Conservation (phyloP, 2,888 invertebrate genomes). For the Pammene aurita region DNA sequence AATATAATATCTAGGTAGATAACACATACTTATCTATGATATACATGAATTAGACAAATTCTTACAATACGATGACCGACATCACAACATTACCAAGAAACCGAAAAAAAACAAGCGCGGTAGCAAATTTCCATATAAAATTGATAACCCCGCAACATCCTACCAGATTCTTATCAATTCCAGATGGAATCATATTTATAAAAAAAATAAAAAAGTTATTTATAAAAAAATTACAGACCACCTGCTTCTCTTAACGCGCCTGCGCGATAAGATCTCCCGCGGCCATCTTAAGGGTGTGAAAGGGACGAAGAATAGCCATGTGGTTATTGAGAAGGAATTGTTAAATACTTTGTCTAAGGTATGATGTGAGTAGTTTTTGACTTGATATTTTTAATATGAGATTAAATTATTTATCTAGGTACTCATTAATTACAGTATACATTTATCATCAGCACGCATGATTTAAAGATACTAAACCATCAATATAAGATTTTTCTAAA, state of each 20-base stretch:
- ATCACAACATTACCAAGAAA: not conserved
- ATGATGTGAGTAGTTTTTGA: not conserved
- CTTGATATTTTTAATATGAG: not conserved
- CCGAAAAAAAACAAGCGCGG: slow-evolving; percentile 6
- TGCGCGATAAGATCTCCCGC: slow-evolving; percentile 38
- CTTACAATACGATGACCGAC: no score
- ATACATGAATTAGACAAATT: no score
- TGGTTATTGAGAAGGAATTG: slow-evolving; percentile 17
- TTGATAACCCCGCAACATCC: slow-evolving; percentile 17
- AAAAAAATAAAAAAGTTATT: slow-evolving; percentile 14
- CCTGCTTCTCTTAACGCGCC: slow-evolving; percentile 40
- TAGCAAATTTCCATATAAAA: slow-evolving; percentile 21
- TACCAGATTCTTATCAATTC: slow-evolving; percentile 14
- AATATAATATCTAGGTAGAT: no score
- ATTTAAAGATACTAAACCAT: no score
- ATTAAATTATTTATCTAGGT: no score
- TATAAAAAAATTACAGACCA: slow-evolving; percentile 28
- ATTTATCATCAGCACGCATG: no score
- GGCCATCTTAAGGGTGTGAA: slow-evolving; percentile 34
- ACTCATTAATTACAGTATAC: not conserved
- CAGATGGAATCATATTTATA: slow-evolving; percentile 22
- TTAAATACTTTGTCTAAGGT: not conserved
- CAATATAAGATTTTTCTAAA: no score
- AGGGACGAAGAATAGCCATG: slow-evolving; percentile 35
- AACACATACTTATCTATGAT: no score